Conservation (phyloP, 2,797 vertebrate genomes). For the Xenopus petersii region DNA sequence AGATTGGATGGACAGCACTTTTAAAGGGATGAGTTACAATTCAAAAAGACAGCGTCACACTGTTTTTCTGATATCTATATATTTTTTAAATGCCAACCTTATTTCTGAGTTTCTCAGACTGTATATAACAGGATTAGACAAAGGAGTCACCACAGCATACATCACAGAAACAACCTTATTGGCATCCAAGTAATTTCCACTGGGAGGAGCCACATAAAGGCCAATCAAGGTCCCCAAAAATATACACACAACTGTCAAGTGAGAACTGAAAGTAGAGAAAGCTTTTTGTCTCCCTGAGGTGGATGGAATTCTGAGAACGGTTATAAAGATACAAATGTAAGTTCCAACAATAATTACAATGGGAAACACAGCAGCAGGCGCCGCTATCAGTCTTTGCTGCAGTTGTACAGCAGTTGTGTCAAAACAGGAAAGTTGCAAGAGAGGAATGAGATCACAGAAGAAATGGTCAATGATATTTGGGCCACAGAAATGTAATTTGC, state of each 20-base stretch:
- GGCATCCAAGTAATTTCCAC: not conserved
- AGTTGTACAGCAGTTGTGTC: conserved; percentile 27
- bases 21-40: no score
- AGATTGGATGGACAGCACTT: no score
- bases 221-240: conserved; percentile 20
- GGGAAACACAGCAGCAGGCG: conserved; percentile 42
- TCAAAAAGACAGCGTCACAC: no score
- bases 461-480: conserved; percentile 50
- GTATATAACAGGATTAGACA: conserved; percentile 30
- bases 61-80: not conserved
- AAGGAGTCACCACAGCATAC: conserved; percentile 16
- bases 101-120: conserved; percentile 31
- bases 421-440: conserved; percentile 49
- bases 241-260: conserved; percentile 42
- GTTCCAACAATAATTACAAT: conserved; percentile 49
- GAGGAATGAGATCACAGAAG: conserved; percentile 57
- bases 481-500: conserved; percentile 26
- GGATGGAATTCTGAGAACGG: conserved; percentile 52
- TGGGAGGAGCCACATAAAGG: conserved; percentile 7
- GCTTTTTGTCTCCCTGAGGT: conserved; percentile 45
- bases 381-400: conserved; percentile 47
- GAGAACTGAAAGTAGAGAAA: conserved; percentile 56
- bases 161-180: conserved; percentile 23
- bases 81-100: conserved; percentile 1
- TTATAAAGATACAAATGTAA: conserved; percentile 47